These are phyloP conservation scores for Sarcophaga subvicina DNA, from an alignment of 2,888 invertebrate species.

Conservation along the genomic window DNA sequence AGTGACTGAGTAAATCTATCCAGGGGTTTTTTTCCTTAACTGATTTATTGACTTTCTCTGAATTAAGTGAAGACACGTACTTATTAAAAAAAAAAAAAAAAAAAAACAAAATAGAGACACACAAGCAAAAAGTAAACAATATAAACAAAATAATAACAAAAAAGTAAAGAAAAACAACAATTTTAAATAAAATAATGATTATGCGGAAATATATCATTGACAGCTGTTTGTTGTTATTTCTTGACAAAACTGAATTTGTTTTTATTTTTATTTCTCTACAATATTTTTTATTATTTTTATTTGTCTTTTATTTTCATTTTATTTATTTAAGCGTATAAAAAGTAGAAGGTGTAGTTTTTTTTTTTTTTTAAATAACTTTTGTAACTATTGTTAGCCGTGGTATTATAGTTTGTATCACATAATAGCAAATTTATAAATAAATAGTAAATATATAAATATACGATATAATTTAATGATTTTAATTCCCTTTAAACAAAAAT, in stretches of 20 bases:
- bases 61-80: slow-evolving; percentile 69
- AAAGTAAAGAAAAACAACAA: slow-evolving; percentile 1
- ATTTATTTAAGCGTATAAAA: slow-evolving; percentile 12
- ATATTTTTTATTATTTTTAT: no score
- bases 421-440: slow-evolving; percentile 8
- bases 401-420: slow-evolving; percentile 2
- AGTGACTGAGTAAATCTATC: not conserved
- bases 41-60: slow-evolving; percentile 80
- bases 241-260: slow-evolving; percentile 13
- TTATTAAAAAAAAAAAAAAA: slow-evolving; percentile 54
- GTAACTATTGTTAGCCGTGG: not conserved
- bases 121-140: slow-evolving; percentile 20
- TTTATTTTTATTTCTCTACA: no score
- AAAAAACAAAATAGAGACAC: slow-evolving; percentile 12
- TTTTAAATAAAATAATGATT: slow-evolving; percentile 58
- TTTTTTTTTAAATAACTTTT: not conserved
- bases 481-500: not conserved
- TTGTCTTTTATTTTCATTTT: slow-evolving; percentile 10
- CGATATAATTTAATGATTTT: slow-evolving; percentile 38
- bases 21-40: slow-evolving; percentile 56
- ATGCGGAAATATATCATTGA: slow-evolving; percentile 78
- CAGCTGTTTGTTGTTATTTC: slow-evolving; percentile 42
- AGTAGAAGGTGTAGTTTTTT: slow-evolving; percentile 25
- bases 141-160: slow-evolving; percentile 33
- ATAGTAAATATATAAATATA: not conserved